Conservation (phyloP, 2,888 invertebrate genomes). For the Chalcis sispes region DNA sequence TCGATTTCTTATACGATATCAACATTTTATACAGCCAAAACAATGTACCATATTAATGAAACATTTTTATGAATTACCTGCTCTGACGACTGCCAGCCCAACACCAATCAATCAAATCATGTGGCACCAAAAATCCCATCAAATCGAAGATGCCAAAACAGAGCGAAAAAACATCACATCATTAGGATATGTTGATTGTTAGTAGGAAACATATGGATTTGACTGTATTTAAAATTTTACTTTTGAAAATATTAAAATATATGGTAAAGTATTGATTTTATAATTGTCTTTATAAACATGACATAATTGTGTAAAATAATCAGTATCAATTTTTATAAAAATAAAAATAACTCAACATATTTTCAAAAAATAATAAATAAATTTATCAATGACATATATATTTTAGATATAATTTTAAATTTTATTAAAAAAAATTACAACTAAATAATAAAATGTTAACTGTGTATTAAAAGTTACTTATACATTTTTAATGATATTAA, state of each 20-base stretch:
- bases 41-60: constrained; percentile 42
- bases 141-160: constrained; percentile 72
- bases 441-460: constrained; percentile 21
- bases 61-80: constrained; percentile 69
- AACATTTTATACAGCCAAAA: constrained; percentile 9
- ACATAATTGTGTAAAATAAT: neutral
- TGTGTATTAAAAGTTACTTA: constrained; percentile 34
- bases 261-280: neutral
- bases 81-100: constrained; percentile 75
- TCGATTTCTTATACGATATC: constrained; percentile 7
- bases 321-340: neutral
- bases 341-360: no score
- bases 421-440: constrained; percentile 17
- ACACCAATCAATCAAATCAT: constrained; percentile 73
- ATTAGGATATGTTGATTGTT: constrained; percentile 70
- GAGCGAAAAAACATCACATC: constrained; percentile 71
- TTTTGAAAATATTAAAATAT: neutral
- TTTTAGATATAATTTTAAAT: constrained; percentile 24
- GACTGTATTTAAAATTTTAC: constrained; percentile 17
- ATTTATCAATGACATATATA: neutral
- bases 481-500: constrained; percentile 32
- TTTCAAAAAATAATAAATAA: no score
- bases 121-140: constrained; percentile 73
- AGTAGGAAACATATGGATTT: constrained; percentile 63
- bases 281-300: neutral